Evolutionary conservation across 2,797 vertebrate species (phyloP), one percentile per base, ranked within the genome.

Genomic region (Schizothorax lantsangensis): DNA sequence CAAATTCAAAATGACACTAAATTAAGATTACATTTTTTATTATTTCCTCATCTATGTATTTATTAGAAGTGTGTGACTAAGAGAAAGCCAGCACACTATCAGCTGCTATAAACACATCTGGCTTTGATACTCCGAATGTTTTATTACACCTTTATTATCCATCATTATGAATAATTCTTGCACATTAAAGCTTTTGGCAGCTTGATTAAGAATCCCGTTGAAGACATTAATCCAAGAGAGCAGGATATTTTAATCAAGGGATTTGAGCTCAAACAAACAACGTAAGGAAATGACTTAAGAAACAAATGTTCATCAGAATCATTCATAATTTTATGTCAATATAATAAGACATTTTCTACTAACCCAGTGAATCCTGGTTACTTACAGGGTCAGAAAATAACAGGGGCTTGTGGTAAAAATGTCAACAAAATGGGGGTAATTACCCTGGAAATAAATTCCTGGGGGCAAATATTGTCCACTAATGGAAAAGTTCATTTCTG

Each of bases 161-260:
- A 33, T 38, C 73, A 88, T 81, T 81, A 81, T 88, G 83, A 82
- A 88, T 85, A 75, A 82, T 84, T 85, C 30, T 54, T 69, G 4
- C 6, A 40, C 43, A 79, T 78, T 73, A 83, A 72, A 79, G 30
- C 30, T 77, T 82, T 73, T 79, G 64, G 66, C 66, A 83, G 64
- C 71, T 74, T 85, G 64, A 78, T 71, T 71, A 83, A 85, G 79
- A 85, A 85, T 85, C 80, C 54, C 5, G 19, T 21, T 54, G 68
- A 83, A 83, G 15, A 86, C 66, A 77, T 49, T 88, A 83, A 88
- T 86, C 64, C 73, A 81, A 49, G 23, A 57, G 17, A 79, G 47
- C 33, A 14, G 43, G 73, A 64, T 45, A 73, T 79, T 79, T 79
- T 8, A 59, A 72, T 33, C 75, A 79, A 57, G 26, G n/a, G 26